Evolutionary conservation across 1,140 invertebrate genomes (phyloP), one percentile per base, ranked within the genome.

Genomic region (Lordiphosa mommai): DNA sequence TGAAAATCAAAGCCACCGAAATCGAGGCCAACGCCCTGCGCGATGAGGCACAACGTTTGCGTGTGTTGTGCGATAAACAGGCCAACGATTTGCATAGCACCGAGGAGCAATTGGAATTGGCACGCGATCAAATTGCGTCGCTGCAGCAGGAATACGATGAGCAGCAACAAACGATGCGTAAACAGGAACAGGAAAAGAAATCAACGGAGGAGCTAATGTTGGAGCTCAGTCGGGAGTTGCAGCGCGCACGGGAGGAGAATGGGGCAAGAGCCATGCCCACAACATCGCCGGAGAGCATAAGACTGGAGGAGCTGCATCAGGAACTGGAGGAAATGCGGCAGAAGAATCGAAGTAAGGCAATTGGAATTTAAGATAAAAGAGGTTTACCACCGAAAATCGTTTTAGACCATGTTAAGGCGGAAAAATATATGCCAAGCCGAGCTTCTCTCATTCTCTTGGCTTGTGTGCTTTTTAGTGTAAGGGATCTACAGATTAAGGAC

Each of bases 1-100:
- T 96, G 72, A 93, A 96, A 73, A 91, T 98, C 14, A 93, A 94
- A 61, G 92, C 92, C 27, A 91, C 94, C 8, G 96, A 98, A 88
- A 89, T 93, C 10, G 96, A 98, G 79, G 93, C 94, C 38, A 91
- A 92, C 4, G 91, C 92, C 60, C 89, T 96, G 46, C 93, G 94
- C 74, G 94, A 96, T 64, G 97, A 99, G 90, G 91, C 93, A 6
- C 89, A 90, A 56, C 72, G 90, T 12, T 64, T 88, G 41, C 86
- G 89, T 52, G 66, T 90, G 2, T 44, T 87, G 13, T 88, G 88
- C 51, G 88, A 88, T 59, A 89, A 89, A 50, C 88, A 89, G 70
- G 80, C 88, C 55, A 87, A 77, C 38, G 88, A 89, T 56, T 66
- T 89, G 34, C 86, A 88, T 44, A 72, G 79, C 56, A 88, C 86